Base-by-base conservation (phyloP, 2,113 vertebrate species). In the Odontophorus gujanensis region DNA sequence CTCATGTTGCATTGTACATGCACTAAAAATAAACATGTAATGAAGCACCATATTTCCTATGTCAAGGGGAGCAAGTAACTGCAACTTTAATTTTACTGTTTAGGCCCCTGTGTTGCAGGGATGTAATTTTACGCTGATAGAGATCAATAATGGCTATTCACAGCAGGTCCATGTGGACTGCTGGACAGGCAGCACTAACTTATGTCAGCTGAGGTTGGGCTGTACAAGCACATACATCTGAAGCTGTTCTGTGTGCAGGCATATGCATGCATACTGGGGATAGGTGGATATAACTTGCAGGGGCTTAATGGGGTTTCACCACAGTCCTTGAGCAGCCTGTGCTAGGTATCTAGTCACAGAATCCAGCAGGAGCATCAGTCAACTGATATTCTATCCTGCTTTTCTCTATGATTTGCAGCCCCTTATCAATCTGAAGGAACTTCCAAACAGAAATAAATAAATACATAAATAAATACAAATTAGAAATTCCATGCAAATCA, bases 11-110 rank as follows among this genome's bases (percentile, higher is more conserved):
- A 76, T 90, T 93, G 86, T 89, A 86, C 74, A 62, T 38, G 89
- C 53, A 90, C 93, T 95, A 96, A 96, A 96, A 94, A 96, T 96
- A 96, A 96, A 90, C 83, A 94, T 40, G n/a, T 24, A 94, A 93
- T 90, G 68, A 95, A 90, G 67, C 55, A 90, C 77, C 36, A 32
- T 76, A 65, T 73, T 94, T 93, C 84, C 32, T 75, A 50, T 81
- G 69, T 91, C 85, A 81, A 75, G 40, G 34, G 43, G 47, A 75
- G 14, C 24, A 65, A 88, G 76, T 26, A 58, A 45, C 65, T 78
- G 36, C 19, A 85, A 81, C 79, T 95, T 92, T 74, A 51, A 77
- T 87, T 89, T 85, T 63, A 30, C 55, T 91, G 20, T 51, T 81
- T 80, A 45, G 74, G 61, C 9, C 73, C 53, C 69, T 32, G 1